Percentiles rank a stretch among this genome's conserved stretches.
Conservation (phyloP, 1,140 invertebrate genomes). For the Cyphomyrmex costatus region DNA sequence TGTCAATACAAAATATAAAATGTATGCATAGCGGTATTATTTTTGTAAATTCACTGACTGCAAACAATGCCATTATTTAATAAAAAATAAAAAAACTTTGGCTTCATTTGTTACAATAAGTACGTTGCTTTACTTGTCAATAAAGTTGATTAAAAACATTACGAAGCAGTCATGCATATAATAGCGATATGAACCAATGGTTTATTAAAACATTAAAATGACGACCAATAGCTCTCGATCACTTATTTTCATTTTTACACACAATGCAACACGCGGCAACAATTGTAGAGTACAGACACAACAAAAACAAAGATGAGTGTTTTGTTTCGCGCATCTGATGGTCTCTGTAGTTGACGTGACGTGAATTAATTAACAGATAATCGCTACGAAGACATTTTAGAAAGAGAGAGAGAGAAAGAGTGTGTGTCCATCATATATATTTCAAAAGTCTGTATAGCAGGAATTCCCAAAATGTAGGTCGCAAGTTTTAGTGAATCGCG, state of each 20-base stretch:
- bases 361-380: slow-evolving; percentile 48
- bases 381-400: background rate
- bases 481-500: too few relatives aligned
- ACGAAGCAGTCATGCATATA: background rate
- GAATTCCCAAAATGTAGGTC: too few relatives aligned
- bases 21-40: background rate
- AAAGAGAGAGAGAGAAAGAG: too few relatives aligned
- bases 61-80: slow-evolving; percentile 12
- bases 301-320: slow-evolving; percentile 44
- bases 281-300: slow-evolving; percentile 32
- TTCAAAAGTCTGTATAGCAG: background rate
- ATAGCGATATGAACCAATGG: background rate
- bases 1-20: background rate
- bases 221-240: slow-evolving; percentile 13
- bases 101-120: background rate
- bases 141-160: slow-evolving; percentile 22
- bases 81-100: slow-evolving; percentile 29
- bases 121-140: slow-evolving; percentile 13
- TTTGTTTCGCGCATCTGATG: slow-evolving; percentile 34
- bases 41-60: slow-evolving; percentile 13
- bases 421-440: background rate
- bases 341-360: slow-evolving; percentile 11
- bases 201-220: slow-evolving; percentile 50
- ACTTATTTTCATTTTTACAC: slow-evolving; percentile 33
- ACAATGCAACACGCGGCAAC: slow-evolving; percentile 11